Percentiles rank a stretch among this genome's conserved stretches.
Conservation (phyloP, 1,140 invertebrate species). For the Riptortus pedestris region DNA sequence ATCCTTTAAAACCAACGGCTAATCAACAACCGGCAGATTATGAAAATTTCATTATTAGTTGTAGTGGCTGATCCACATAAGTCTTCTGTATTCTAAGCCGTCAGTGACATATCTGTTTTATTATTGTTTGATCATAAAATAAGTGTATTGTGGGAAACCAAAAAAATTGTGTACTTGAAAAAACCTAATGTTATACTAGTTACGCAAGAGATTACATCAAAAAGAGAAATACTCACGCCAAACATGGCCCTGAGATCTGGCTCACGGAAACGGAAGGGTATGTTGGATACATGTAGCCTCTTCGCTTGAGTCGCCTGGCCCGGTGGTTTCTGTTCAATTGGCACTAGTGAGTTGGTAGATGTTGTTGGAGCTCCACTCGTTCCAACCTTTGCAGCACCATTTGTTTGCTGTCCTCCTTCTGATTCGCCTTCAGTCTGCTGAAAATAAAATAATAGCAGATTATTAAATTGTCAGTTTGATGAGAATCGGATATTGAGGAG, state of each 20-base stretch:
- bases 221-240: conserved; percentile 67
- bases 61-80: no score
- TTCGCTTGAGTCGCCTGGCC: conserved; percentile 53
- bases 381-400: conserved; percentile 33
- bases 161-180: no score
- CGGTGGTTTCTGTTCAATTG: conserved; percentile 32
- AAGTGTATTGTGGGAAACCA: no score
- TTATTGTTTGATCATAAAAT: no score
- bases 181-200: no score
- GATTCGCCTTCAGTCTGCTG: conserved; percentile 23
- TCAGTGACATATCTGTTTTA: no score
- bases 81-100: no score
- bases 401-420: conserved; percentile 31
- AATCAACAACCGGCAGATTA: no score
- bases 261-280: conserved; percentile 96
- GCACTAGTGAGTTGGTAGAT: conserved; percentile 28
- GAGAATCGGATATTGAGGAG: neutral
- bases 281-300: conserved; percentile 91
- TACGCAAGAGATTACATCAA: no score
- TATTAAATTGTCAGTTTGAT: neutral
- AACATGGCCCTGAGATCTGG: conserved; percentile 95
- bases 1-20: no score
- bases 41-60: no score
- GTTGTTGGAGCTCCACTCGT: conserved; percentile 31
- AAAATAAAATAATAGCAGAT: neutral